Conservation (phyloP, 2,113 vertebrate genomes). For the Rattus rattus region DNA sequence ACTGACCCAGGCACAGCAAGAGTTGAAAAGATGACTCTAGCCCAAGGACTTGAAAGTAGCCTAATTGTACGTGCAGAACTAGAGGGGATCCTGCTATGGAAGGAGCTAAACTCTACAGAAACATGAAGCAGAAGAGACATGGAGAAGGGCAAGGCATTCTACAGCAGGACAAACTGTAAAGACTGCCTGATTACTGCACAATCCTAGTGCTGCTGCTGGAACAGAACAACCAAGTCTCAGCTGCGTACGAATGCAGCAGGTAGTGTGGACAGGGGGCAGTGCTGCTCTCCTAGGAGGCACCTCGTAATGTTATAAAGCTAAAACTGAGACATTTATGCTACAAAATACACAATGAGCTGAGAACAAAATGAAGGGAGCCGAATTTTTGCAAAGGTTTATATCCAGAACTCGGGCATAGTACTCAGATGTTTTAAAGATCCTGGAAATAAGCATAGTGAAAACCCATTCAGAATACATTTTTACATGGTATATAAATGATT, state of each 20-base stretch:
- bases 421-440: constrained; percentile 17
- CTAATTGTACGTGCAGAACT: neutral
- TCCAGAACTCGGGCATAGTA: neutral
- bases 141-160: neutral
- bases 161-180: neutral
- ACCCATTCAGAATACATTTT: constrained; percentile 21
- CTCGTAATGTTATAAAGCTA: neutral
- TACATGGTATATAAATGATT: neutral
- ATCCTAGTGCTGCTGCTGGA: neutral
- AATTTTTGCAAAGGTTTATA: neutral
- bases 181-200: neutral
- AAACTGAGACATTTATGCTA: neutral
- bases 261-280: too few species aligned
- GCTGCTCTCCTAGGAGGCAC: neutral
- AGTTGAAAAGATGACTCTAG: neutral
- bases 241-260: too few species aligned
- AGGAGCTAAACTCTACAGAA: neutral
- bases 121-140: neutral
- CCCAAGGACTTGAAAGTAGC: neutral
- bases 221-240: neutral
- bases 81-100: neutral
- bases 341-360: constrained; percentile 14
- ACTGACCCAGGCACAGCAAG: neutral
- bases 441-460: neutral
- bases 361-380: neutral